These are phyloP conservation scores for Pyrrhia umbra DNA, from an alignment of 2,888 invertebrate species.

Conservation along the genomic window DNA sequence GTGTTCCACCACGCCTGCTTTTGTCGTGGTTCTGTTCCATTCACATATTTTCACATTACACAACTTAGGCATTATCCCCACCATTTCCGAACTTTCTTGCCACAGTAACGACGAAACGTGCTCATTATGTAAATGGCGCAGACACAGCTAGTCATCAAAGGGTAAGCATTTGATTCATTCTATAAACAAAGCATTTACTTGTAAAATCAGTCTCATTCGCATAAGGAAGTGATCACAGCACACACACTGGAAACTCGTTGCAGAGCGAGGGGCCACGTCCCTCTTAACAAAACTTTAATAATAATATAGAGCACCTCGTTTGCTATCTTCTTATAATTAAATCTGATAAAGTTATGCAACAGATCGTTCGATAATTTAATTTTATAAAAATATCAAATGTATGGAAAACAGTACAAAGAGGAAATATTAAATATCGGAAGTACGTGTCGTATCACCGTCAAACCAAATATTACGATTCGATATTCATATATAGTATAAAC, in stretches of 20 bases:
- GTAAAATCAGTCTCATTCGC: slow-evolving; percentile 90
- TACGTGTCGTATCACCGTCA: slow-evolving; percentile 71
- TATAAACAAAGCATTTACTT: slow-evolving; percentile 86
- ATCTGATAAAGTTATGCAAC: slow-evolving; percentile 81
- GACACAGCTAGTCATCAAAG: slow-evolving; percentile 65
- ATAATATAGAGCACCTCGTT: slow-evolving; percentile 87
- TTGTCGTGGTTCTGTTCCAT: slow-evolving; percentile 43
- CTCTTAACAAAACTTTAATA: slow-evolving; percentile 84
- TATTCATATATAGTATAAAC: slow-evolving; percentile 68
- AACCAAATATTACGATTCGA: slow-evolving; percentile 71
- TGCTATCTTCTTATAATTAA: slow-evolving; percentile 84
- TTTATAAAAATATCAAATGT: slow-evolving; percentile 76
- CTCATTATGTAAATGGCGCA: slow-evolving; percentile 57
- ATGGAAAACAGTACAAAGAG: slow-evolving; percentile 71
- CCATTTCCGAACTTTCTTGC: slow-evolving; percentile 15
- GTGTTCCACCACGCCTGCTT: slow-evolving; percentile 47
- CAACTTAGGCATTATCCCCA: slow-evolving; percentile 8
- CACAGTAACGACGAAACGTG: slow-evolving; percentile 26
- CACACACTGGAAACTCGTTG: slow-evolving; percentile 89
- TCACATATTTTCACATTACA: slow-evolving; percentile 31
- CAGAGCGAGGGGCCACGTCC: slow-evolving; percentile 85
- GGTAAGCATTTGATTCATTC: slow-evolving; percentile 79
- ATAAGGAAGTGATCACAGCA: slow-evolving; percentile 90
- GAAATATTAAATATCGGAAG: slow-evolving; percentile 75
- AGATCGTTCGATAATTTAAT: slow-evolving; percentile 76